A percentile compares a stretch with the other conserved stretches of the same genome.
These are phyloP conservation scores for Chelidonichthys spinosus DNA, from an alignment of 2,797 vertebrate species.

Conservation along the genomic window DNA sequence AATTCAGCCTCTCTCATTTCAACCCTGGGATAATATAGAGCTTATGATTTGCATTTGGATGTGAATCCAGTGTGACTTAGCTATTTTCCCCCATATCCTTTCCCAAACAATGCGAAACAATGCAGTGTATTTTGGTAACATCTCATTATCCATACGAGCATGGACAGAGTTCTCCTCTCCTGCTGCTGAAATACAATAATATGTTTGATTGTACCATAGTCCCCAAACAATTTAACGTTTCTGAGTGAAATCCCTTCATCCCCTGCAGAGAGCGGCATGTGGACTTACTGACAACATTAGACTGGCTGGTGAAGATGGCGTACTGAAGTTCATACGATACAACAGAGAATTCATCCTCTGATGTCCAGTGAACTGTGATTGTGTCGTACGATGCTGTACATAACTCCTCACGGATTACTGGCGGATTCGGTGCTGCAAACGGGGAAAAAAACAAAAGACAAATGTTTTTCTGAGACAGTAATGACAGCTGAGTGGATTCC, in stretches of 20 bases:
- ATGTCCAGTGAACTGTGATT: conserved; percentile 98
- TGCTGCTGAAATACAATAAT: conserved; percentile 32
- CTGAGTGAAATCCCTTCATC: conserved; percentile 36
- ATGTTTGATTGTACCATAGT: conserved; percentile 45
- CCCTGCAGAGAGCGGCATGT: conserved; percentile 16
- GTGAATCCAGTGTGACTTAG: conserved; percentile 49
- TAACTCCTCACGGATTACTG: conserved; percentile 95
- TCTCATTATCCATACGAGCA: conserved; percentile 55
- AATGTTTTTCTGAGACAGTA: conserved; percentile 34
- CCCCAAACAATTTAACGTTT: conserved; percentile 38
- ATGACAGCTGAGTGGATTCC: conserved; percentile 37
- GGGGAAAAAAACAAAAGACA: conserved; percentile 40
- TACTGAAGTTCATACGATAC: conserved; percentile 98
- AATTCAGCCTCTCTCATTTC: conserved; percentile 59
- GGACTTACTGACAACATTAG: conserved; percentile 97
- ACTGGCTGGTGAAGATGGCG: conserved; percentile 96
- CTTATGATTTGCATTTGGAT: conserved; percentile 48
- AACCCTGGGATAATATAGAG: conserved; percentile 37
- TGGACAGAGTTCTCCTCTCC: conserved; percentile 32
- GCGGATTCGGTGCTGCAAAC: conserved; percentile 92
- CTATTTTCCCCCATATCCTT: conserved; percentile 2
- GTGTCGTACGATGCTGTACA: conserved; percentile 98
- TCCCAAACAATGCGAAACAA: conserved; percentile 31
- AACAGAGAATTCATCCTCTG: conserved; percentile 97
- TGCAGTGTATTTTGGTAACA: conserved; percentile 47